Percentiles rank a stretch among this genome's conserved stretches.
phyloP scores from a whole-genome alignment of 2,113 vertebrate species.

The Galemys pyrenaicus region DNA sequence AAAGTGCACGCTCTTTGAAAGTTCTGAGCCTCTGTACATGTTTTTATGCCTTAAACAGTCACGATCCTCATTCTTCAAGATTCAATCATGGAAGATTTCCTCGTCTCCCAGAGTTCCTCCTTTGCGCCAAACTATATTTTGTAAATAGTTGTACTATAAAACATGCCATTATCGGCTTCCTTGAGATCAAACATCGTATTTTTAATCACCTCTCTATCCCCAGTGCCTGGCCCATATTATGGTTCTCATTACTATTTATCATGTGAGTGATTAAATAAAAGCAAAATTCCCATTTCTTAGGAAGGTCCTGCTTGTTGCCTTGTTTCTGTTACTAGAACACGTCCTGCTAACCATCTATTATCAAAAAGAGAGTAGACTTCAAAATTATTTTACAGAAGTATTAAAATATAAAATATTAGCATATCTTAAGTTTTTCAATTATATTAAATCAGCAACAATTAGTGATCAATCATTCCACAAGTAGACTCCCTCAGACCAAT shows the following conservation, averaged over 20 bases:
- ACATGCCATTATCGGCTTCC: neutral
- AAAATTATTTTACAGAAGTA: slow-evolving; percentile 20
- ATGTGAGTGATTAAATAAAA: slow-evolving; percentile 22
- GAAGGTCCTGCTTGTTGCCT: neutral
- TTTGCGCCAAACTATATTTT: neutral
- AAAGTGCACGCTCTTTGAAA: neutral
- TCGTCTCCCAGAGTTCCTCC: neutral
- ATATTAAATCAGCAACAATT: slow-evolving; percentile 5
- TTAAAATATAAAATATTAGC: neutral
- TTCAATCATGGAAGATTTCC: neutral
- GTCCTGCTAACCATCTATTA: neutral
- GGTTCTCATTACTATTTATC: neutral
- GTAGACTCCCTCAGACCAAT: neutral
- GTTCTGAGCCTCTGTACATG: neutral
- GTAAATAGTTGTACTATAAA: slow-evolving; percentile 20
- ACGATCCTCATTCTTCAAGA: slow-evolving; percentile 7
- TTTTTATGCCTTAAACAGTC: neutral
- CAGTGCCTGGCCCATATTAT: neutral
- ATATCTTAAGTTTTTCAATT: slow-evolving; percentile 38
- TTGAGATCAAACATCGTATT: slow-evolving; percentile 12
- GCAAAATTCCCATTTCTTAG: neutral
- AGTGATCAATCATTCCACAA: neutral
- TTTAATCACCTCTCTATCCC: slow-evolving; percentile 2
- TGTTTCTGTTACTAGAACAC: slow-evolving; percentile 29
- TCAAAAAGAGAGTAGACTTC: neutral